Evolutionary conservation across 2,888 invertebrate genomes (phyloP), one percentile per base, ranked within the genome.

Genomic region (Phalangium opilio): DNA sequence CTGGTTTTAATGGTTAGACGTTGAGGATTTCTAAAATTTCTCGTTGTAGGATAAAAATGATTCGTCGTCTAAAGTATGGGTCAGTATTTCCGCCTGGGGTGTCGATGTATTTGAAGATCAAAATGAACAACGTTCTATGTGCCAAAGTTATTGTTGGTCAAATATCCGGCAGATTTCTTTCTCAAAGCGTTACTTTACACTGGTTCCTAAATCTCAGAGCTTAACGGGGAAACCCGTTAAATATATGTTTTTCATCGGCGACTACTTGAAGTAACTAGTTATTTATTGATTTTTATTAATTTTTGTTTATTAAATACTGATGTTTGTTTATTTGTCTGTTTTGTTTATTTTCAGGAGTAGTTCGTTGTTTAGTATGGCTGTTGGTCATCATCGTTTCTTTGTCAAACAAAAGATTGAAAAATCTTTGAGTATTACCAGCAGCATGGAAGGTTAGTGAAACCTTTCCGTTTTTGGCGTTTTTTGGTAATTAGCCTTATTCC

Each of bases 351-450:
- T 27, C 38, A 56, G 56, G 32, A 46, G 44, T 42, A 18, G 50
- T 7, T 57, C 46, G 35, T 41, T 54, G 19, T 56, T 57, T 41
- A 49, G 49, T 21, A 48, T 57, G 11, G 45, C 53, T 7, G 47
- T 51, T 40, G 45, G 50, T 20, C 51, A 55, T 48, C 54, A 54
- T 47, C 50, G 50, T 12, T 51, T 56, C 46, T 48, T 27, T 36
- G 32, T 51, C 2, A 51, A 49, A 35, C 27, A 49, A 3, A 49
- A 46, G 27, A 27, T 27, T 27, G 27, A 27, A 8, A 27, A 27
- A 8, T 27, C 27, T 7, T 8, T 27, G 8, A 27, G 27, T 8
- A 8, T 27, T 4, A 27, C 4, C 27, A 27, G 27, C 8, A 27
- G 27, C 27, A 4, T 27, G 8, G 27, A 27, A 27, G 27, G 27